These are phyloP conservation scores for Petrocephalus schoutedeni DNA, from an alignment of 2,797 vertebrate species.

Conservation along the genomic window DNA sequence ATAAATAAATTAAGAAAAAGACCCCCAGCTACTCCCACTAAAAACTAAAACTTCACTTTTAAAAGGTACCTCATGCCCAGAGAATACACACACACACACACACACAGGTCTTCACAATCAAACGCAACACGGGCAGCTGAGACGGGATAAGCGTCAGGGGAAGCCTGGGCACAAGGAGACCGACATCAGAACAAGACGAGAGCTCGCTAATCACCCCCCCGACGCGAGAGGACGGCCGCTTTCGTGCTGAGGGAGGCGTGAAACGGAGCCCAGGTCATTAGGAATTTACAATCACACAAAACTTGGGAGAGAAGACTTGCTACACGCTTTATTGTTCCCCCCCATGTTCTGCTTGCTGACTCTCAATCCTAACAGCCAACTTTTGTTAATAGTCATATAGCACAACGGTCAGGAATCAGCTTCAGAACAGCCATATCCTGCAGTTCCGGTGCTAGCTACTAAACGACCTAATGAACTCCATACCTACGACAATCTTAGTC, in stretches of 20 bases:
- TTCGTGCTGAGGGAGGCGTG: slow-evolving; percentile 36
- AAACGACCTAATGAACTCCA: background rate
- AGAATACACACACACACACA: background rate
- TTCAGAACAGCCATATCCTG: background rate
- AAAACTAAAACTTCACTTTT: background rate
- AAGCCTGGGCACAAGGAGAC: background rate
- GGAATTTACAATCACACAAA: slow-evolving; percentile 27
- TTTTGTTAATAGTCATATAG: background rate
- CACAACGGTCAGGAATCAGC: background rate
- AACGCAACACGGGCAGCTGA: background rate
- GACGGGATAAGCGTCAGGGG: background rate
- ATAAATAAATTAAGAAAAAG: background rate
- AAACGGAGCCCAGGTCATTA: slow-evolving; percentile 48
- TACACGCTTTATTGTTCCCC: background rate
- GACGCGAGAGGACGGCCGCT: slow-evolving; percentile 46
- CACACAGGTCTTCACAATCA: background rate
- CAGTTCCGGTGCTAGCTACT: background rate
- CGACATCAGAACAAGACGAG: background rate
- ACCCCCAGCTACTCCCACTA: background rate
- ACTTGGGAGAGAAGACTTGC: background rate
- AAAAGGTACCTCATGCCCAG: background rate
- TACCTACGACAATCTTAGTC: background rate
- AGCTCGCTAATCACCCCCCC: background rate
- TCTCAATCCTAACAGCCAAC: background rate
- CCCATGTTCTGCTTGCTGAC: background rate